Conservation (phyloP, 2,888 invertebrate species). For the Catocala sponsa region DNA sequence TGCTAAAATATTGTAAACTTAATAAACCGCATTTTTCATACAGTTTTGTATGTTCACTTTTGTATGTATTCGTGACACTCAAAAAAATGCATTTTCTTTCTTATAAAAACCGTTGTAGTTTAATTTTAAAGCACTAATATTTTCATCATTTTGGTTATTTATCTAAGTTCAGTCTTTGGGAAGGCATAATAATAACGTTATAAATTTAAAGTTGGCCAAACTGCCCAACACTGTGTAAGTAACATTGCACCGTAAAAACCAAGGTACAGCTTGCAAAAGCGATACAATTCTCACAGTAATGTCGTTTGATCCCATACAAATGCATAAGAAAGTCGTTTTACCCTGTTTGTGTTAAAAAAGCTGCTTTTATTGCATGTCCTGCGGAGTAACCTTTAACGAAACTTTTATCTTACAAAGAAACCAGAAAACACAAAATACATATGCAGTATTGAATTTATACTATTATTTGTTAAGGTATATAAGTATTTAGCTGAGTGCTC, state of each 20-base stretch:
- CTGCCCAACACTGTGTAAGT: neutral
- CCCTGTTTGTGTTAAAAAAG: conserved; percentile 41
- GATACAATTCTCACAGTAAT: conserved; percentile 45
- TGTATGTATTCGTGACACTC: too few relatives aligned
- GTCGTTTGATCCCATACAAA: conserved; percentile 28
- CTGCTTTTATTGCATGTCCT: conserved; percentile 42
- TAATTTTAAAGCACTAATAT: too few relatives aligned
- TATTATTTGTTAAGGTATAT: conserved; percentile 9
- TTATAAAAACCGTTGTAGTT: too few relatives aligned
- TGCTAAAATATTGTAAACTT: too few relatives aligned
- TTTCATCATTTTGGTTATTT: too few relatives aligned
- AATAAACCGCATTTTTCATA: too few relatives aligned
- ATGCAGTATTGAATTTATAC: conserved; percentile 17
- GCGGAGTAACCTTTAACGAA: conserved; percentile 43
- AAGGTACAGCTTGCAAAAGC: conserved; percentile 24
- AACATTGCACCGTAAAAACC: conserved; percentile 1
- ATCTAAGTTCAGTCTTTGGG: too few relatives aligned
- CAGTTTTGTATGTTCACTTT: too few relatives aligned
- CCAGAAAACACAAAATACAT: conserved; percentile 21
- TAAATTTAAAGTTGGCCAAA: neutral
- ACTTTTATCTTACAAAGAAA: conserved; percentile 20
- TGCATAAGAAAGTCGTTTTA: conserved; percentile 38
- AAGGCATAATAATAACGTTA: neutral
- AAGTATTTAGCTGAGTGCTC: conserved; percentile 5
- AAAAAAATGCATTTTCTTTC: too few relatives aligned